Conservation (phyloP, 2,113 vertebrate genomes). For the Myrmecophaga tridactyla region DNA sequence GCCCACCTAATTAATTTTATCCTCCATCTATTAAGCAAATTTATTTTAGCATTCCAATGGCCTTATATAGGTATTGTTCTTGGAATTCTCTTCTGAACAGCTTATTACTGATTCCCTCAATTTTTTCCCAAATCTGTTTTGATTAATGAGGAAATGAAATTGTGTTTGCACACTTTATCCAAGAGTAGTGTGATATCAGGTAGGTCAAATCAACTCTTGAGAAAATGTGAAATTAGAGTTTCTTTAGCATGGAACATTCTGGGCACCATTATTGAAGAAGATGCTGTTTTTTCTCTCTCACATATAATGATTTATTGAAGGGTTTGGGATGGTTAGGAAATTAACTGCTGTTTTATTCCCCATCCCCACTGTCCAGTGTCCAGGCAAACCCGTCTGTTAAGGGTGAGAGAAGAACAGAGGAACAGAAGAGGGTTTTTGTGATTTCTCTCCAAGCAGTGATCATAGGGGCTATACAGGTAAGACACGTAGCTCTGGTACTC, state of each 20-base stretch:
- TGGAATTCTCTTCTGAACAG: neutral
- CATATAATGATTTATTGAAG: too few relatives aligned
- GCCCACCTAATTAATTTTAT: neutral
- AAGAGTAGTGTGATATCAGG: neutral
- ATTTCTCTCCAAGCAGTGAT: too few relatives aligned
- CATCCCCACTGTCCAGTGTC: too few relatives aligned
- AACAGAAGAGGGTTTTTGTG: too few relatives aligned
- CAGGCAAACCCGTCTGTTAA: too few relatives aligned
- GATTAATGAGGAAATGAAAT: neutral
- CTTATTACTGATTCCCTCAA: neutral
- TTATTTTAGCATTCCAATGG: neutral
- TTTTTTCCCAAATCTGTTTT: neutral
- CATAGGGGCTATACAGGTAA: too few relatives aligned
- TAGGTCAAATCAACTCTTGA: neutral
- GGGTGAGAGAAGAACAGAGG: too few relatives aligned
- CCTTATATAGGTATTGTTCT: neutral
- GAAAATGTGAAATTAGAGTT: neutral
- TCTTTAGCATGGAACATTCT: neutral
- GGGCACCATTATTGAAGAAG: neutral
- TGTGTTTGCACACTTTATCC: neutral
- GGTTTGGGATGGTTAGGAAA: too few relatives aligned
- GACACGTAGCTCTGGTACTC: too few relatives aligned
- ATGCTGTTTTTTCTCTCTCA: neutral
- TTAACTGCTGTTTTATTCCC: too few relatives aligned
- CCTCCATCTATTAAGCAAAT: neutral